Percentiles rank a stretch among this genome's conserved stretches.
Evolutionary conservation across 1,140 invertebrate species (phyloP).

Genomic region (Diploscapter pachys): DNA sequence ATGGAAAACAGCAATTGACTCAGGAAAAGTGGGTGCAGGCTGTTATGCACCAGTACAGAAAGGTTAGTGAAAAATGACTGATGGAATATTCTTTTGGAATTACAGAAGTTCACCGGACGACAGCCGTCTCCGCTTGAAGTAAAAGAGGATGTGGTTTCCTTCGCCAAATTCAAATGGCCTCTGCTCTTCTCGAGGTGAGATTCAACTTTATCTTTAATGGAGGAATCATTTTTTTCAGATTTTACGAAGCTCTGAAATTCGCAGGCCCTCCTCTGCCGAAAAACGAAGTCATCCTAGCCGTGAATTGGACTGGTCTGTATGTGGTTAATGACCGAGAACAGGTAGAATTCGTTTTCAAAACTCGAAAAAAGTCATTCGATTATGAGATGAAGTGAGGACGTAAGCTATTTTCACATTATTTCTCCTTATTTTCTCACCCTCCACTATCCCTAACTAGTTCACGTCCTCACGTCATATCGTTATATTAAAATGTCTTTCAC

Average conservation of each 20-base stretch:
- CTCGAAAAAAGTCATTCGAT: too few species aligned
- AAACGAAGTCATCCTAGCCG: conserved; percentile 87
- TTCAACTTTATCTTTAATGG: conserved; percentile 66
- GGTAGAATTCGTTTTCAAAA: conserved; percentile 31
- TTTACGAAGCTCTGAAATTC: conserved; percentile 65
- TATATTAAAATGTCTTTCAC: too few species aligned
- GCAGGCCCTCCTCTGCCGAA: conserved; percentile 92
- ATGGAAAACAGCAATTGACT: conserved; percentile 72
- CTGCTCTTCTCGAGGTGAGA: conserved; percentile 79
- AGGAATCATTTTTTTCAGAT: conserved; percentile 77
- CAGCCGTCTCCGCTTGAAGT: conserved; percentile 68
- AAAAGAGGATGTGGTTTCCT: conserved; percentile 97
- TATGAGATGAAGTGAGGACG: too few species aligned
- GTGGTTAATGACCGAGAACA: conserved; percentile 95
- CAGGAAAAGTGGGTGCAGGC: conserved; percentile 83
- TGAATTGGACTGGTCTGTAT: conserved; percentile 90
- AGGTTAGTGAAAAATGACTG: conserved; percentile 62
- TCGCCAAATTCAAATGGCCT: conserved; percentile 98
- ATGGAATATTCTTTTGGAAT: conserved; percentile 3
- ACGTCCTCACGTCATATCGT: too few species aligned
- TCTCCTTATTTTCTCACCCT: too few species aligned
- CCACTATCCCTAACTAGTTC: too few species aligned
- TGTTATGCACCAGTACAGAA: conserved; percentile 85
- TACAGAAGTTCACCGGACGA: conserved; percentile 50
- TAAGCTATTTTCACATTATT: too few species aligned